These are phyloP conservation scores for Hippocampus kuda DNA, from an alignment of 2,797 vertebrate genomes.

Conservation along the genomic window DNA sequence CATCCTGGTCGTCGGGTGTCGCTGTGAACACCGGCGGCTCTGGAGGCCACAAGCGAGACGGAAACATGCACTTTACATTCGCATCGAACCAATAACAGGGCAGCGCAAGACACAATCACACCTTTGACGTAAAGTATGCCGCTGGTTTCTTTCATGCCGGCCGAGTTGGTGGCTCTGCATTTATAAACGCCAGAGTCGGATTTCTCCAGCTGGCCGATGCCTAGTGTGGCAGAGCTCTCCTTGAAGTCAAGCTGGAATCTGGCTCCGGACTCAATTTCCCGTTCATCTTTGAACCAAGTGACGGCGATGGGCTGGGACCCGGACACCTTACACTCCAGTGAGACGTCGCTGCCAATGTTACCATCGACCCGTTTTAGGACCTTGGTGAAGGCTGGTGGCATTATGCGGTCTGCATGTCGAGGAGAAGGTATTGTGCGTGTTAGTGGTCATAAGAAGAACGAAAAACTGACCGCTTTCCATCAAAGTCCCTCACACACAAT, in stretches of 20 bases:
- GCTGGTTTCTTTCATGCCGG: constrained; percentile 86
- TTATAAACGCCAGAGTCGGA: constrained; percentile 84
- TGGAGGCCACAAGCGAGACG: constrained; percentile 53
- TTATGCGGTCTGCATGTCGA: constrained; percentile 86
- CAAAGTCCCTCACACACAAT: neutral
- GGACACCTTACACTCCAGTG: constrained; percentile 86
- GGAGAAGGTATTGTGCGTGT: constrained; percentile 32
- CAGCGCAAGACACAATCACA: constrained; percentile 40
- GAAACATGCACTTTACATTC: constrained; percentile 32
- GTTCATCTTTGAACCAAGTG: constrained; percentile 89
- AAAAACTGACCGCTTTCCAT: neutral
- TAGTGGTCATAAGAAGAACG: neutral
- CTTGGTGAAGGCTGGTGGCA: constrained; percentile 91
- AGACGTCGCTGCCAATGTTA: constrained; percentile 66
- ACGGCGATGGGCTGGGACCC: constrained; percentile 92
- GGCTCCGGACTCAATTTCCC: constrained; percentile 69
- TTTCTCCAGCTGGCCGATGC: constrained; percentile 75
- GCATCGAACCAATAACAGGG: constrained; percentile 14
- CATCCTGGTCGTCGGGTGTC: constrained; percentile 80
- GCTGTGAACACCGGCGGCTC: constrained; percentile 85
- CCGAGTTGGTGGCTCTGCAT: constrained; percentile 87
- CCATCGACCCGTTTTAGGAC: constrained; percentile 84
- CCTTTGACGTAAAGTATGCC: constrained; percentile 94
- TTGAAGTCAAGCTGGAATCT: constrained; percentile 79
- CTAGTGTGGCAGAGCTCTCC: constrained; percentile 80